These are phyloP conservation scores for Oceanodroma leucorhoa DNA, from an alignment of 2,797 vertebrate genomes.

Conservation along the genomic window DNA sequence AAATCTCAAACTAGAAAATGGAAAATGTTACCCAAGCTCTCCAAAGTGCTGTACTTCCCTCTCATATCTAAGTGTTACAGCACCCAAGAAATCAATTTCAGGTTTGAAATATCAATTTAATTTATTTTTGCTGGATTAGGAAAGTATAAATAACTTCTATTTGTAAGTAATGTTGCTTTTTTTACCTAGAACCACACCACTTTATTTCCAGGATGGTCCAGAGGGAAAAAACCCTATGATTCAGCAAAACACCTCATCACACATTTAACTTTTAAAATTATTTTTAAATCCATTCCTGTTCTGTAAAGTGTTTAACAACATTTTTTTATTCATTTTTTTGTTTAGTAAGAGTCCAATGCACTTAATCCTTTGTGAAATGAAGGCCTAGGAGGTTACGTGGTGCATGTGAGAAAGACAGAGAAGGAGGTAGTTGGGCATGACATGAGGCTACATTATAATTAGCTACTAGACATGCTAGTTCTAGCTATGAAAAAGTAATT, in stretches of 20 bases:
- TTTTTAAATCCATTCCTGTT: background rate
- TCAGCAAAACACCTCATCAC: background rate
- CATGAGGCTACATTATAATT: background rate
- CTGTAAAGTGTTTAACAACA: background rate
- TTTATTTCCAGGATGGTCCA: background rate
- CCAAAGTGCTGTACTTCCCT: background rate
- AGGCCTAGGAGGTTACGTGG: background rate
- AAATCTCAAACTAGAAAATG: background rate
- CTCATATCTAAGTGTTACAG: background rate
- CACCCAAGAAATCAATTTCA: background rate
- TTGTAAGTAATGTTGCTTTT: background rate
- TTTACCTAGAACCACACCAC: background rate
- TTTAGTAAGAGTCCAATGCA: background rate
- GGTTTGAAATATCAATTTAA: background rate
- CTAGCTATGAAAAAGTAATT: slow-evolving; percentile 20
- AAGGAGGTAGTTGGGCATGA: background rate
- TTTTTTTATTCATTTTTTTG: background rate
- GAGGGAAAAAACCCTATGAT: background rate
- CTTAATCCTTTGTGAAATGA: background rate
- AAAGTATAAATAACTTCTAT: background rate
- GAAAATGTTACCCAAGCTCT: background rate
- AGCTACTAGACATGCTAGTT: background rate
- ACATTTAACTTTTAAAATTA: background rate
- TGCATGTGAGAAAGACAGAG: background rate
- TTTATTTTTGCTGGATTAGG: background rate